phyloP scores from a whole-genome alignment of 2,113 vertebrate species.

The Axis porcinus region DNA sequence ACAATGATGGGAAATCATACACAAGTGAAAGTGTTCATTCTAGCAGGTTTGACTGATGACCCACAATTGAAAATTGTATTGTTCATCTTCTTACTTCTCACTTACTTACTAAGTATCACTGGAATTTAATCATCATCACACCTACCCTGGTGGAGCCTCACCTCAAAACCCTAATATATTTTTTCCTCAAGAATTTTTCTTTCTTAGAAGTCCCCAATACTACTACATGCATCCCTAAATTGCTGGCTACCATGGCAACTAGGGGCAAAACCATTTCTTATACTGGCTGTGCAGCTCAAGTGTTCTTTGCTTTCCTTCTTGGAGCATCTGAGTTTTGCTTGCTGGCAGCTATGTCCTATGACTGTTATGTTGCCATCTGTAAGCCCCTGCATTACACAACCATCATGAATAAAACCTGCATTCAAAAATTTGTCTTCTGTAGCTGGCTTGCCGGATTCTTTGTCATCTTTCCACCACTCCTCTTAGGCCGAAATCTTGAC shows the following conservation, averaged over 20 bases:
- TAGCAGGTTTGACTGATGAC: conserved; percentile 50
- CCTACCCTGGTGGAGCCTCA: conserved; percentile 33
- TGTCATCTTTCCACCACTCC: conserved; percentile 36
- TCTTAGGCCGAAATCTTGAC: conserved; percentile 15
- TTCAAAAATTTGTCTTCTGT: not conserved
- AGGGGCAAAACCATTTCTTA: conserved; percentile 28
- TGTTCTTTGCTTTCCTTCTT: conserved; percentile 38
- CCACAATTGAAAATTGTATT: not conserved
- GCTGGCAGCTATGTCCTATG: conserved; percentile 51
- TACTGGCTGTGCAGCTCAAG: not conserved
- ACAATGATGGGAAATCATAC: conserved; percentile 46
- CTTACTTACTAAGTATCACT: conserved; percentile 48
- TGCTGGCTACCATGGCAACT: not conserved
- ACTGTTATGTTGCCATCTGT: not conserved
- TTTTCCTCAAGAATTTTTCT: conserved; percentile 58
- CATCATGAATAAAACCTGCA: conserved; percentile 59
- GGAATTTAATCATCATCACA: conserved; percentile 54
- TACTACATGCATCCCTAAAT: conserved; percentile 40
- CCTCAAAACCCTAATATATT: conserved; percentile 60
- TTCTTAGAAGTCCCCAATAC: conserved; percentile 44
- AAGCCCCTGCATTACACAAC: conserved; percentile 56
- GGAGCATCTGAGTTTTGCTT: conserved; percentile 38
- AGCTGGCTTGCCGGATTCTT: conserved; percentile 49
- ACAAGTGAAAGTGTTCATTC: conserved; percentile 33
- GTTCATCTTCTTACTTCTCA: conserved; percentile 52